phyloP scores from a whole-genome alignment of 2,797 vertebrate species.

The Tangara arthus region DNA sequence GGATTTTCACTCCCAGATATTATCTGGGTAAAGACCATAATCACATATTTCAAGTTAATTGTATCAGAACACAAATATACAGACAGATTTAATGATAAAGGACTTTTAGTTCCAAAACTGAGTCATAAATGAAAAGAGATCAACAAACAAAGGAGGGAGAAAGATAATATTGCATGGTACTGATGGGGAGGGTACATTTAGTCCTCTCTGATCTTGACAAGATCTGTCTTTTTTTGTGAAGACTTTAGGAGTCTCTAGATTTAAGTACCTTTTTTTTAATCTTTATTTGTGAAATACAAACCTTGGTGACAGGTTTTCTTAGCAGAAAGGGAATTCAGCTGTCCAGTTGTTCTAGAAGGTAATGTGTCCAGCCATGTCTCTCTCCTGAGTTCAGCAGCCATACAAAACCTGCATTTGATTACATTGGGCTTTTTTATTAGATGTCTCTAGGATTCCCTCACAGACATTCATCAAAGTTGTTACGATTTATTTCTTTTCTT shows the following conservation, averaged over 20 bases:
- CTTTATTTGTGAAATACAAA: background rate
- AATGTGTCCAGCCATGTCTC: background rate
- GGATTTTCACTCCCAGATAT: background rate
- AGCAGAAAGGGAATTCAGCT: background rate
- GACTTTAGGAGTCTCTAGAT: background rate
- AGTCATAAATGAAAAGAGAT: background rate
- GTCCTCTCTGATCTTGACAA: background rate
- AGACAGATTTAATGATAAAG: slow-evolving; percentile 8
- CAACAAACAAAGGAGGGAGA: background rate
- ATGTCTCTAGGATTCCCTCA: background rate
- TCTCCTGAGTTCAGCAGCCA: slow-evolving; percentile 12
- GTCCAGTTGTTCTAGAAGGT: background rate
- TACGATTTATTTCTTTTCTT: background rate
- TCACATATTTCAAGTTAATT: slow-evolving; percentile 9
- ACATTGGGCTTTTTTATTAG: background rate
- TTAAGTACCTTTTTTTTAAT: background rate
- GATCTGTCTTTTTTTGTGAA: background rate
- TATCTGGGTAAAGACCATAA: background rate
- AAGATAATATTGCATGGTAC: background rate
- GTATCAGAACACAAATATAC: slow-evolving; percentile 3
- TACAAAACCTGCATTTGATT: background rate
- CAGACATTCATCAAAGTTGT: background rate
- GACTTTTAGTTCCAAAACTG: slow-evolving; percentile 25
- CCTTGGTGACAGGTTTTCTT: background rate
- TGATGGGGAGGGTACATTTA: background rate